These are phyloP conservation scores for Clamator glandarius DNA, from an alignment of 2,797 vertebrate species.

Conservation along the genomic window DNA sequence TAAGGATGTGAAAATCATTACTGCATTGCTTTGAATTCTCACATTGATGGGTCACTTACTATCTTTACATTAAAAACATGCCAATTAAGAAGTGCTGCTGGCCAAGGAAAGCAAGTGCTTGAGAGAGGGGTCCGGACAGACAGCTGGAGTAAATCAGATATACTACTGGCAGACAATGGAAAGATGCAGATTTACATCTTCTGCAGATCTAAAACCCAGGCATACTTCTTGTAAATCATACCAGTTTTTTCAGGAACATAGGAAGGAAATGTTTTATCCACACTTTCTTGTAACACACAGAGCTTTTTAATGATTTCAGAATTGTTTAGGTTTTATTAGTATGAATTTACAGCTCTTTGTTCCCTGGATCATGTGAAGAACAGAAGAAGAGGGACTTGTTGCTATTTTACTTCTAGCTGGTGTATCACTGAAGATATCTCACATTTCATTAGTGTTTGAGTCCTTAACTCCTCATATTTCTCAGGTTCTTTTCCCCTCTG, in stretches of 20 bases:
- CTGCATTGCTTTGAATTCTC: not conserved
- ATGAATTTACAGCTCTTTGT: slow-evolving; percentile 59
- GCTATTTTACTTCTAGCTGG: slow-evolving; percentile 57
- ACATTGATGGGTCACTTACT: not conserved
- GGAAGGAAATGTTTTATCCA: slow-evolving; percentile 16
- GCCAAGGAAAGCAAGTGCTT: slow-evolving; percentile 1
- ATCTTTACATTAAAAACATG: not conserved
- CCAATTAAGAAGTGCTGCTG: slow-evolving; percentile 2
- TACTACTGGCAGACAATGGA: slow-evolving; percentile 17
- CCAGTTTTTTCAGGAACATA: slow-evolving; percentile 4
- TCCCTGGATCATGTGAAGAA: slow-evolving; percentile 52
- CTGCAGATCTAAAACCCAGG: not conserved
- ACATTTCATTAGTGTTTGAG: slow-evolving; percentile 71
- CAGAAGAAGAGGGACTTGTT: not conserved
- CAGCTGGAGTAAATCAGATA: slow-evolving; percentile 48
- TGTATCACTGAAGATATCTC: slow-evolving; percentile 71
- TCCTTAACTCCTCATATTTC: slow-evolving; percentile 74
- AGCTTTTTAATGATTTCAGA: slow-evolving; percentile 20
- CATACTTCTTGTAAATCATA: slow-evolving; percentile 38
- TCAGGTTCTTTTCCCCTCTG: slow-evolving; percentile 67
- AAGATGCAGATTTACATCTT: slow-evolving; percentile 28
- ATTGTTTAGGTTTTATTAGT: slow-evolving; percentile 29
- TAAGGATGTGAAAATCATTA: slow-evolving; percentile 14
- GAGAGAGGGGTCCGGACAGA: not conserved
- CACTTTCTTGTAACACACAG: not conserved